Conservation (phyloP, 2,113 vertebrate species). For the Meriones unguiculatus region DNA sequence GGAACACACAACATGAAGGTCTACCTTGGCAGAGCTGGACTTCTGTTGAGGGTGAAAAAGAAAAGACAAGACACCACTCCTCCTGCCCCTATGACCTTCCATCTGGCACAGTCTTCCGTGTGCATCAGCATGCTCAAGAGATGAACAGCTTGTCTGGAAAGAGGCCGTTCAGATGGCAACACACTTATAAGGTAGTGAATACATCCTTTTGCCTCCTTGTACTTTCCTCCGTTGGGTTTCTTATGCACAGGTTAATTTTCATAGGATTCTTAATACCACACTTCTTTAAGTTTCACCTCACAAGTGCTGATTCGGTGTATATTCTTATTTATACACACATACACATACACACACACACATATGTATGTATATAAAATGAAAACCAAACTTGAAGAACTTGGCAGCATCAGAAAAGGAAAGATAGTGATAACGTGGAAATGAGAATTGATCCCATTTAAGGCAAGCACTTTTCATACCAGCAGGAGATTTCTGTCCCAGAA, state of each 20-base stretch:
- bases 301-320: slow-evolving; percentile 3
- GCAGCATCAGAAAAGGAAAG: slow-evolving; percentile 39
- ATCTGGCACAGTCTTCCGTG: background rate
- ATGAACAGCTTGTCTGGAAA: background rate
- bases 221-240: background rate
- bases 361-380: background rate
- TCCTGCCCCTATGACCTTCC: accelerated
- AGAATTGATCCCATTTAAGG: slow-evolving; percentile 54
- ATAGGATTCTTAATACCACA: background rate
- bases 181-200: background rate
- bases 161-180: background rate
- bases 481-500: slow-evolving; percentile 60
- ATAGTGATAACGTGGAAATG: slow-evolving; percentile 56
- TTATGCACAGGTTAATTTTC: background rate
- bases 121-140: background rate
- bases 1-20: background rate
- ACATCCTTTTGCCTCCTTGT: background rate
- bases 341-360: background rate
- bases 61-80: background rate
- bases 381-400: slow-evolving; percentile 19
- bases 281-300: slow-evolving; percentile 16
- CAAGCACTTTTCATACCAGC: slow-evolving; percentile 52
- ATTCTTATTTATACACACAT: background rate
- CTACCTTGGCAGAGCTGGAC: background rate
- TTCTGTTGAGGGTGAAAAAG: slow-evolving; percentile 17